phyloP scores from a whole-genome alignment of 2,888 invertebrate genomes.

The Thelaira solivaga region DNA sequence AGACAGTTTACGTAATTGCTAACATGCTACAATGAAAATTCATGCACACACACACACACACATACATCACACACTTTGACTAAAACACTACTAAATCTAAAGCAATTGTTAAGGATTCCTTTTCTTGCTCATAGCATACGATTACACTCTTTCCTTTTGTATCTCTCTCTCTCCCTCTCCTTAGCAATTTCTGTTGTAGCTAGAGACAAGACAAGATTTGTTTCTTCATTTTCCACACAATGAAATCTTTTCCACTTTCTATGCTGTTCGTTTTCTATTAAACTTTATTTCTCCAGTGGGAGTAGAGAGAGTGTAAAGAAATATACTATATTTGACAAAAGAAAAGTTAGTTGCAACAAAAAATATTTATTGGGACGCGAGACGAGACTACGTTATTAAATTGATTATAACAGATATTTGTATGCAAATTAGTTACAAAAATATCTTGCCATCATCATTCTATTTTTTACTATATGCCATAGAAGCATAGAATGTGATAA shows the following conservation, averaged over 20 bases:
- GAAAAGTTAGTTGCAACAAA: not conserved
- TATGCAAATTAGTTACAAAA: slow-evolving; percentile 63
- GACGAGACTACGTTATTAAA: slow-evolving; percentile 60
- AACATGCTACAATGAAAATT: slow-evolving; percentile 56
- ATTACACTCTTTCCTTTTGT: not conserved
- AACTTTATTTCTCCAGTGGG: slow-evolving; percentile 21
- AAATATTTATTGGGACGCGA: slow-evolving; percentile 26
- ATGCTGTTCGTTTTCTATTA: slow-evolving; percentile 2
- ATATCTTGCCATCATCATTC: slow-evolving; percentile 42
- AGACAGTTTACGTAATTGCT: slow-evolving; percentile 64
- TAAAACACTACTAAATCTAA: not conserved
- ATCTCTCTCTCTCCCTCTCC: not conserved
- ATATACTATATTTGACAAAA: slow-evolving; percentile 39
- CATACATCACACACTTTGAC: no score
- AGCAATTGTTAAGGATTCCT: not conserved
- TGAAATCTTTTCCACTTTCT: slow-evolving; percentile 42
- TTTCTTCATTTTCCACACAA: slow-evolving; percentile 46
- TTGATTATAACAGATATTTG: slow-evolving; percentile 65
- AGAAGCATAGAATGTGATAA: no score
- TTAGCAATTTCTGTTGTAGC: not conserved
- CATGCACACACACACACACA: no score
- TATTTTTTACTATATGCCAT: slow-evolving; percentile 15
- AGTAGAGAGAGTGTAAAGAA: slow-evolving; percentile 27
- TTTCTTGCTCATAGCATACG: not conserved
- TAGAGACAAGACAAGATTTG: slow-evolving; percentile 36